phyloP scores from a whole-genome alignment of 2,797 vertebrate genomes.

The Crax fasciolata region DNA sequence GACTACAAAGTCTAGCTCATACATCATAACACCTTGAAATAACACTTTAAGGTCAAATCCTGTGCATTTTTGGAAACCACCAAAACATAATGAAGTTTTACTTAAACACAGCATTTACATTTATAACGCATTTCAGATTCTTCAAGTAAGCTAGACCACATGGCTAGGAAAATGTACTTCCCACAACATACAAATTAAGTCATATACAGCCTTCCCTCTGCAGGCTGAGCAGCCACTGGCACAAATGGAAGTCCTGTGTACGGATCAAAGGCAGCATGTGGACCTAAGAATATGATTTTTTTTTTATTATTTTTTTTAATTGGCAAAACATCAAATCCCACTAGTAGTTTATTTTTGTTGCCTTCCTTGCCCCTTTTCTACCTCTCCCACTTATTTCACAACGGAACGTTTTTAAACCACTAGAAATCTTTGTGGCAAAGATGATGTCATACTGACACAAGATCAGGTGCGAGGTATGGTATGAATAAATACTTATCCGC shows the following conservation, averaged over 20 bases:
- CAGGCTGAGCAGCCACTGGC: slow-evolving; percentile 49
- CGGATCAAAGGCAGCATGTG: slow-evolving; percentile 63
- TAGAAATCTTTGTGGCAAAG: slow-evolving; percentile 69
- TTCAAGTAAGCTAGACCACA: slow-evolving; percentile 65
- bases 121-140: slow-evolving; percentile 69
- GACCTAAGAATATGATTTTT: slow-evolving; percentile 56
- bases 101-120: slow-evolving; percentile 74
- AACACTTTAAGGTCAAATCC: slow-evolving; percentile 67
- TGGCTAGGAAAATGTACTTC: slow-evolving; percentile 63
- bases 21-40: slow-evolving; percentile 71
- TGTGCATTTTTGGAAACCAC: slow-evolving; percentile 69
- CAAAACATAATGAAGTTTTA: slow-evolving; percentile 76
- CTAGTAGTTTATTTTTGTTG: slow-evolving; percentile 71
- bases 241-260: slow-evolving; percentile 68
- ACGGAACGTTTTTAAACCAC: slow-evolving; percentile 71
- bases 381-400: slow-evolving; percentile 69
- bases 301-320: slow-evolving; percentile 26
- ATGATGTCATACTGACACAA: slow-evolving; percentile 75
- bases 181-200: slow-evolving; percentile 74
- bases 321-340: slow-evolving; percentile 71
- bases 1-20: slow-evolving; percentile 76
- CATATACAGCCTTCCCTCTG: slow-evolving; percentile 52
- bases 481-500: slow-evolving; percentile 79
- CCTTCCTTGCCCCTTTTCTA: slow-evolving; percentile 62
- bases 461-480: slow-evolving; percentile 79